Percentiles rank a stretch among this genome's conserved stretches.
phyloP scores from a whole-genome alignment of 2,888 invertebrate genomes.

The Platycheirus rosarum region DNA sequence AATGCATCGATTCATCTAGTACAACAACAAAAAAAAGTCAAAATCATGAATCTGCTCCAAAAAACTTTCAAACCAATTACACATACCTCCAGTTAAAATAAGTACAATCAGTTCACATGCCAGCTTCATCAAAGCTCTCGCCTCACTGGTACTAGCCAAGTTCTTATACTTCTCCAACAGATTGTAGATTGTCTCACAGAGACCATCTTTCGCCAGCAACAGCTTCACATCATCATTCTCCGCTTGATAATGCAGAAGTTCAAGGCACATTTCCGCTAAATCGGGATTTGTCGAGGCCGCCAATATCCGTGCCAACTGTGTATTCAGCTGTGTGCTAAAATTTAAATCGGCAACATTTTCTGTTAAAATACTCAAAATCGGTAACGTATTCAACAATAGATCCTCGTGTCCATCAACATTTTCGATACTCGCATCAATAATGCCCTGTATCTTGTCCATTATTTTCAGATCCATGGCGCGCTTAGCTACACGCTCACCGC shows the following conservation, averaged over 20 bases:
- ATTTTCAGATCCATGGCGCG: conserved; percentile 84
- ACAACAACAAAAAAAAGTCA: conserved; percentile 29
- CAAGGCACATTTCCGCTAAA: conserved; percentile 89
- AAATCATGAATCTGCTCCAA: background rate
- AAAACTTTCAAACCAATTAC: no score
- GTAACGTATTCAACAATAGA: conserved; percentile 84
- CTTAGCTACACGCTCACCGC: conserved; percentile 87
- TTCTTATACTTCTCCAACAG: conserved; percentile 88
- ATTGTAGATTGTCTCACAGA: conserved; percentile 89
- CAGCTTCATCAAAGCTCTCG: conserved; percentile 88
- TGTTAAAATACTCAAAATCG: conserved; percentile 85
- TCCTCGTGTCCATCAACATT: conserved; percentile 85
- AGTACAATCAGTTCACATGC: conserved; percentile 93
- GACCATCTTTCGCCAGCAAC: conserved; percentile 88
- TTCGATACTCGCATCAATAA: conserved; percentile 83
- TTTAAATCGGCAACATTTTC: conserved; percentile 86
- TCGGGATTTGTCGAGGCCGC: conserved; percentile 87
- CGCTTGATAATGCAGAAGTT: conserved; percentile 89
- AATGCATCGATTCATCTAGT: conserved; percentile 94
- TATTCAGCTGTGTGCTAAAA: conserved; percentile 84
- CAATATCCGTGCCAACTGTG: conserved; percentile 85
- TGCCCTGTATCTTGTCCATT: conserved; percentile 84
- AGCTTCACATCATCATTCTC: conserved; percentile 92
- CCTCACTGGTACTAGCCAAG: conserved; percentile 86
- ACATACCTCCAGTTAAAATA: conserved; percentile 91